Percentiles rank a stretch among this genome's conserved stretches.
Evolutionary conservation across 2,113 vertebrate species (phyloP).

Genomic region (Oophaga pumilio): DNA sequence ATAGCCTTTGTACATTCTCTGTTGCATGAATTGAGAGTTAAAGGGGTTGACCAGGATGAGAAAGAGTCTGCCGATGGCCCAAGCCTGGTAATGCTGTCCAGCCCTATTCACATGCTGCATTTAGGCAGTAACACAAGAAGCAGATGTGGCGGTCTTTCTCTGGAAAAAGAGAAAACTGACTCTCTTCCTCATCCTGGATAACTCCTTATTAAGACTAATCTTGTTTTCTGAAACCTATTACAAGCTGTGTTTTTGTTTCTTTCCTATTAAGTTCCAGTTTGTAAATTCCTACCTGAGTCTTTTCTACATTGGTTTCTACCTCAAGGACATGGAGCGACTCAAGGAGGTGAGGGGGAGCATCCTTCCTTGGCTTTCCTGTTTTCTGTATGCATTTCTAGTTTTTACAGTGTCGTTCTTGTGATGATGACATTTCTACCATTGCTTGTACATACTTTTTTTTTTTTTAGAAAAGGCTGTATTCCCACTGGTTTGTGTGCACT

Average conservation of each 20-base stretch:
- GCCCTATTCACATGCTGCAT: neutral
- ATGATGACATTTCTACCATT: neutral
- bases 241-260: neutral
- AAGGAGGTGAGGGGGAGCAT: constrained; percentile 84
- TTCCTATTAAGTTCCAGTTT: constrained; percentile 87
- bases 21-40: neutral
- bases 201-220: neutral
- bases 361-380: neutral
- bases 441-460: neutral
- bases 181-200: neutral
- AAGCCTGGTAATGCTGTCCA: neutral
- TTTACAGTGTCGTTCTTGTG: neutral
- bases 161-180: too few relatives aligned
- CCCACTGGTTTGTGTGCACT: neutral
- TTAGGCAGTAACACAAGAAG: neutral
- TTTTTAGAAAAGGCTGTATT: neutral
- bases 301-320: constrained; percentile 99
- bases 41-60: neutral
- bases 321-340: constrained; percentile 98
- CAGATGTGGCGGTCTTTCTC: neutral
- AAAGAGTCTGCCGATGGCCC: neutral
- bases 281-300: constrained; percentile 99
- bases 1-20: neutral
- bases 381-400: neutral
- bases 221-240: neutral